Conservation (phyloP, 2,797 vertebrate genomes). For the Takifugu rubripes region DNA sequence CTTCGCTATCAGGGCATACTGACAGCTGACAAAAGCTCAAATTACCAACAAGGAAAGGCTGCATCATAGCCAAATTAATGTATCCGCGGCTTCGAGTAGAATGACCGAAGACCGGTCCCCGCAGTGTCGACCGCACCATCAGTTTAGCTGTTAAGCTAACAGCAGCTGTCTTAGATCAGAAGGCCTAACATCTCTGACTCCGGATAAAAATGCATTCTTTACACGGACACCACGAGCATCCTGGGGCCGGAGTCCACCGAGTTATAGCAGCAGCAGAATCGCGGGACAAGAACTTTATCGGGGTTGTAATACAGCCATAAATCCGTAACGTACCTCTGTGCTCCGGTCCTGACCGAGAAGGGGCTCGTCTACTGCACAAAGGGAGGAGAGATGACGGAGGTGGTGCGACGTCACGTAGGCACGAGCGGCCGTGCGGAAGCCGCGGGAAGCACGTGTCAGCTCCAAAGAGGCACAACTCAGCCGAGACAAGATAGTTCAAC, state of each 20-base stretch:
- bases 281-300: not conserved
- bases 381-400: conserved; percentile 57
- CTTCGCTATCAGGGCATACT: too few species aligned
- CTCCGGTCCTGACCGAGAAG: conserved; percentile 50
- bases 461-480: too few species aligned
- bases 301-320: not conserved
- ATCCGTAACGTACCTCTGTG: conserved; percentile 59
- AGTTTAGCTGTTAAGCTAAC: conserved; percentile 48
- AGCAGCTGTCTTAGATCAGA: conserved; percentile 3
- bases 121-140: conserved; percentile 32
- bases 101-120: not conserved
- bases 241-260: not conserved
- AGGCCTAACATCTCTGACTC: conserved; percentile 47
- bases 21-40: not conserved
- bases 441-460: not conserved
- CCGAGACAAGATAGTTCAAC: conserved; percentile 29
- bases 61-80: not conserved
- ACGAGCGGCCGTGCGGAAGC: too few species aligned
- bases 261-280: not conserved
- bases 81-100: not conserved
- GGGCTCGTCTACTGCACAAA: conserved; percentile 58
- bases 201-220: not conserved
- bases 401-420: conserved; percentile 36
- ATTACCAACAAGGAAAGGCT: not conserved
- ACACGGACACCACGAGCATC: not conserved